Evolutionary conservation across 2,888 invertebrate genomes (phyloP).

Genomic region (Apamea epomidion): DNA sequence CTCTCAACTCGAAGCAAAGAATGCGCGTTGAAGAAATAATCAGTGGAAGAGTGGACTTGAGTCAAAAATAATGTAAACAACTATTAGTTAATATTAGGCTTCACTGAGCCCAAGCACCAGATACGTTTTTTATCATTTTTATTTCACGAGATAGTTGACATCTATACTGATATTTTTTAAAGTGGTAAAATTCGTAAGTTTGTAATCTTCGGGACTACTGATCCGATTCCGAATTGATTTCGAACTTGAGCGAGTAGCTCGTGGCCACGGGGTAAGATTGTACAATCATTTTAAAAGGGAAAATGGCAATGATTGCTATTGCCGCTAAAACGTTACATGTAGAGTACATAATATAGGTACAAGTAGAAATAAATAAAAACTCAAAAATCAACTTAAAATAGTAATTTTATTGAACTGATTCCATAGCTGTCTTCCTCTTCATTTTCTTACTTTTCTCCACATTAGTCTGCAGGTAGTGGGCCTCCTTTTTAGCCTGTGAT

Average conservation of each 20-base stretch:
- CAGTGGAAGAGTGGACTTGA: slow-evolving; percentile 81
- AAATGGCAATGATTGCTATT: too few relatives aligned
- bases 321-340: not conserved
- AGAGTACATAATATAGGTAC: not conserved
- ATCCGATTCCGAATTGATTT: too few relatives aligned
- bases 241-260: too few relatives aligned
- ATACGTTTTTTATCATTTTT: too few relatives aligned
- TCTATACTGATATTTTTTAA: too few relatives aligned
- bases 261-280: too few relatives aligned
- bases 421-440: slow-evolving; percentile 84
- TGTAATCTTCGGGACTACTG: too few relatives aligned
- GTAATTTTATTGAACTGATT: slow-evolving; percentile 59
- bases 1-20: slow-evolving; percentile 80
- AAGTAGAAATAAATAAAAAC: slow-evolving; percentile 38
- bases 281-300: too few relatives aligned
- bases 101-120: too few relatives aligned
- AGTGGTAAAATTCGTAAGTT: too few relatives aligned
- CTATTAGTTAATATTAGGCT: not conserved
- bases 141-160: too few relatives aligned
- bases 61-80: slow-evolving; percentile 70
- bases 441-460: slow-evolving; percentile 94
- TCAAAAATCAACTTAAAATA: slow-evolving; percentile 5
- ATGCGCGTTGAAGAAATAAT: slow-evolving; percentile 87
- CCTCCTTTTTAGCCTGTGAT: slow-evolving; percentile 97
- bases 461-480: slow-evolving; percentile 95